These are phyloP conservation scores for Caenorhabditis sp. DNA, from an alignment of 2,888 invertebrate genomes.

Conservation along the genomic window DNA sequence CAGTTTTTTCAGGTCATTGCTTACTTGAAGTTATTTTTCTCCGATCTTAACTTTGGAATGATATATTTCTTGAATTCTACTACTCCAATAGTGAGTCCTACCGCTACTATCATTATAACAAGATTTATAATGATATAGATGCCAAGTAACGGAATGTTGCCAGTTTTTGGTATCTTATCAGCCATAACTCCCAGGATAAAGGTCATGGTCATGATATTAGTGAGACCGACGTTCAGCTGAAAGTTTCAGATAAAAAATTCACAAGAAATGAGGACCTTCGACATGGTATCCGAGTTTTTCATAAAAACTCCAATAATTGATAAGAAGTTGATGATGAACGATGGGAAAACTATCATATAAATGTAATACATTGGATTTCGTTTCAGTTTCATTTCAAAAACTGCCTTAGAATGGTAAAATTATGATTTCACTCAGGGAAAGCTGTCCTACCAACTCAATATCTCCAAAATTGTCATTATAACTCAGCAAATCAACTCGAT, in stretches of 20 bases:
- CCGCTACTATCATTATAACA: constrained; percentile 37
- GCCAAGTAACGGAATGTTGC: constrained; percentile 37
- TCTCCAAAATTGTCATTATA: constrained; percentile 28
- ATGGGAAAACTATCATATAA: constrained; percentile 47
- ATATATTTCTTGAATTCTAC: constrained; percentile 16
- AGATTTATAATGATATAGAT: constrained; percentile 46
- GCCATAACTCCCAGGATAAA: constrained; percentile 52
- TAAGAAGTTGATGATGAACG: constrained; percentile 40
- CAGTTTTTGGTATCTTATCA: constrained; percentile 34
- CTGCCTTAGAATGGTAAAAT: no score
- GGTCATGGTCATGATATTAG: constrained; percentile 52
- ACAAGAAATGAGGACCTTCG: constrained; percentile 11
- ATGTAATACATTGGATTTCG: constrained; percentile 53
- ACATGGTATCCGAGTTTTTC: constrained; percentile 41
- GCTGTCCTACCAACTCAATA: constrained; percentile 16
- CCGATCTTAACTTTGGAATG: neutral
- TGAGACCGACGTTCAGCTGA: constrained; percentile 40
- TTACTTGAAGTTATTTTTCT: neutral
- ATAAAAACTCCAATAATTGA: constrained; percentile 52
- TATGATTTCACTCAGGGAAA: no score
- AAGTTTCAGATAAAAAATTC: no score
- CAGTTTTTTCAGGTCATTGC: neutral
- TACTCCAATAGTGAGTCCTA: constrained; percentile 13
- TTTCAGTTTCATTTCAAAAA: constrained; percentile 31
- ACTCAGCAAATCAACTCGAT: constrained; percentile 3